Evolutionary conservation across 2,888 invertebrate species (phyloP).

Genomic region (Nasonovia ribisnigri): DNA sequence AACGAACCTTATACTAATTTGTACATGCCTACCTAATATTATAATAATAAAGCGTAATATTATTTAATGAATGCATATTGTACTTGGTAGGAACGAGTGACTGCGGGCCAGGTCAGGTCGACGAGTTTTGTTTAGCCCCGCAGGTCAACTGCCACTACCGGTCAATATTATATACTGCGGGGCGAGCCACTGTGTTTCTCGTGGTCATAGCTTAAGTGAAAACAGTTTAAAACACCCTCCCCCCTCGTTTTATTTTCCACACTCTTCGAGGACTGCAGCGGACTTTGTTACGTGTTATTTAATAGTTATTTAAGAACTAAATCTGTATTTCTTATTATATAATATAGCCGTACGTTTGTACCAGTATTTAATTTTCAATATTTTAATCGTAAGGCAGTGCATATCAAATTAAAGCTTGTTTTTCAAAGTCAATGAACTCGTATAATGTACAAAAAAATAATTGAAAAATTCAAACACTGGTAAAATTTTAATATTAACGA

Average conservation of each 20-base stretch:
- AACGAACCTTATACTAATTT: background rate
- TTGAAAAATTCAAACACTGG: background rate
- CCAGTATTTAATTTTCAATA: background rate
- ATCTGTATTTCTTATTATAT: background rate
- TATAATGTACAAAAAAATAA: background rate
- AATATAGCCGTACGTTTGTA: background rate
- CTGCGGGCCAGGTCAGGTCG: background rate
- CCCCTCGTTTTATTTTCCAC: background rate
- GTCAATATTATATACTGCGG: background rate
- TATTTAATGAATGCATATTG: background rate
- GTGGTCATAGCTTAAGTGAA: background rate
- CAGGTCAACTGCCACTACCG: background rate
- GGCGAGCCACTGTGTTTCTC: background rate
- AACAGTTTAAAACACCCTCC: background rate
- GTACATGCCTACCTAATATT: background rate
- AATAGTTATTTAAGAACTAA: background rate
- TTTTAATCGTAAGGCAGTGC: background rate
- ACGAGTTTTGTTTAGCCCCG: background rate
- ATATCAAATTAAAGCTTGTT: background rate
- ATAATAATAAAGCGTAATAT: background rate
- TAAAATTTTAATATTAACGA: background rate
- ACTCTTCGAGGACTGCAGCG: background rate
- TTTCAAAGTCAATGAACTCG: background rate
- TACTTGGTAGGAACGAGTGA: background rate
- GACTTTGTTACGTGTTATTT: background rate